Base-by-base conservation (phyloP, 2,797 vertebrate genomes). In the Alauda arvensis region DNA sequence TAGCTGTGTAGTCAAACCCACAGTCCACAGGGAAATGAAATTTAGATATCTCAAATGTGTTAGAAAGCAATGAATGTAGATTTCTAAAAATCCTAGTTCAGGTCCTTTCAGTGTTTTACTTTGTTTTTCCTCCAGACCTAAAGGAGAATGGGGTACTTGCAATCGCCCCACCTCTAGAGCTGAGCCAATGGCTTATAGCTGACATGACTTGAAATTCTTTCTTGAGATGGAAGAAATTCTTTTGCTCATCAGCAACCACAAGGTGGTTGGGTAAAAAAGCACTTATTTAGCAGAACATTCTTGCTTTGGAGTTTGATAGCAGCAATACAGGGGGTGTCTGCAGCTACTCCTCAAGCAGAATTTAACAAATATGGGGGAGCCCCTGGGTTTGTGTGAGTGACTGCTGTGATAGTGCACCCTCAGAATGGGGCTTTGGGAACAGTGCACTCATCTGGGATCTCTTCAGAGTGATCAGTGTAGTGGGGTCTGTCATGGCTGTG, bases 291-390 rank as follows among this genome's bases (percentile, higher is more conserved):
- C 26, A 71, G 57, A 57, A 13, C 2, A 1, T 3, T 9, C 9
- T 9, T 0, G 0, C 3, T 19, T 31, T 7, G 8, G 19, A 28
- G 16, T 14, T 65, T 65, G 46, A 12, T 10, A n/a, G 12, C 7
- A n/a, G 60, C 3, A 12, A 7, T 0, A 0, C 0, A 1, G 1
- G 3, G 3, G 3, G 0, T 29, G 5, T n/a, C 5, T 69, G 17
- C 18, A n/a, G 13, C 23, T 46, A 8, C 16, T 3, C 2, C 18
- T 31, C 24, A 21, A 42, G 18, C 1, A 39, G 20, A 39, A 5
- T 70, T 70, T 74, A n/a, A 7, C 2, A 39, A 8, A 12, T 20
- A 2, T 20, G 46, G 12, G 26, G 4, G 17, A 6, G 43, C 4
- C 1, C 4, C 34, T 71, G 28, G 28, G 26, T 16, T 55, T 65